These are phyloP conservation scores for Helobdella robusta DNA, from an alignment of 2,888 invertebrate species.

Conservation along the genomic window DNA sequence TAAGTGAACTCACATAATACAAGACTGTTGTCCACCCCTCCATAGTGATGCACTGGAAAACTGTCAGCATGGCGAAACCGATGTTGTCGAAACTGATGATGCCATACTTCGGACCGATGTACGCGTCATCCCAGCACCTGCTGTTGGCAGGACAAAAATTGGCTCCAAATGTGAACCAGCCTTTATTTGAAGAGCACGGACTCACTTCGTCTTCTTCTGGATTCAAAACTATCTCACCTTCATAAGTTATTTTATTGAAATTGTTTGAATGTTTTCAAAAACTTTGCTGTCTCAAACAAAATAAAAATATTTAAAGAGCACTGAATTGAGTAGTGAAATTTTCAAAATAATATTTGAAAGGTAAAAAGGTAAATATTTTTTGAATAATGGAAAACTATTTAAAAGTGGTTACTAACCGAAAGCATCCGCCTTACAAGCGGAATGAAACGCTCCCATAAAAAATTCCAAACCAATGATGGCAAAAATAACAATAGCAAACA, in stretches of 20 bases:
- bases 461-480: constrained; percentile 99
- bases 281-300: too few relatives aligned
- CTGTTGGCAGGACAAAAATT: constrained; percentile 44
- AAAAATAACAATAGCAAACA: constrained; percentile 99
- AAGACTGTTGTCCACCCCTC: constrained; percentile 99
- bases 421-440: constrained; percentile 69
- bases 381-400: neutral
- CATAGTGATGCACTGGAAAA: constrained; percentile 99
- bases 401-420: neutral
- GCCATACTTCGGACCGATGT: constrained; percentile 65
- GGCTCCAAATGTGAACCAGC: constrained; percentile 34
- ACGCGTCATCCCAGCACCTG: constrained; percentile 40
- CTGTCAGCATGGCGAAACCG: constrained; percentile 99
- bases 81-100: constrained; percentile 99
- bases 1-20: constrained; percentile 74
- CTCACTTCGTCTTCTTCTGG: constrained; percentile 21
- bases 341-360: neutral
- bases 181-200: constrained; percentile 11
- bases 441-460: constrained; percentile 97
- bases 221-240: constrained; percentile 8
- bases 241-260: too few relatives aligned
- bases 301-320: too few relatives aligned
- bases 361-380: neutral
- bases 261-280: too few relatives aligned
- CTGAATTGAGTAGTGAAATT: neutral